Base-by-base conservation (phyloP, 2,113 vertebrate genomes). In the Mus musculus region DNA sequence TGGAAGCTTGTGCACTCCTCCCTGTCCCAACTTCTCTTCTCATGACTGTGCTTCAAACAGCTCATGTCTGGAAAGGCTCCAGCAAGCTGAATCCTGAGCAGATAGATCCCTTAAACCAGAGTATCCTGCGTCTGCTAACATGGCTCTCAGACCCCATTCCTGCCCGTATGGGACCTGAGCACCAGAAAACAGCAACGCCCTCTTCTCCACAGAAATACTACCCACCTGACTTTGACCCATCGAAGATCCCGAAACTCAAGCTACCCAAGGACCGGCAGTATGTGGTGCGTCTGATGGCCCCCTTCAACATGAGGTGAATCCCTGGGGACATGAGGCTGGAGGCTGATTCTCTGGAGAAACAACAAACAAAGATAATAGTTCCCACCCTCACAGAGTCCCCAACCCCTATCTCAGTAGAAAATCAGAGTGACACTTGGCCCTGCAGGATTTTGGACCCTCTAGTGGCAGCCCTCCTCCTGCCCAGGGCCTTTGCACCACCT, bases 261-360 rank as follows among this genome's bases (percentile, higher is more conserved):
- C 99, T 99, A 9, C 99, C 99, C 0, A 99, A 99, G 98, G 99
- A 99, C 96, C 98, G 99, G 22, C 99, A 99, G 95, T 99, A 99
- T 97, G 99, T 99, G 82, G 99, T 99, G 42, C 98, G 99, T 82
- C 94, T 99, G 98, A 99, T 99, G 99, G 99, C 99, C 1, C 99
- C 99, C 0, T 99, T 99, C 98, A 99, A 99, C 93, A 99, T 99
- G 98, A 97, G 98, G 99, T 99, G 96, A 94, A 98, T 88, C 30
- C 19, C 67, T 1, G 5, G 0, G 0, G 0, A 0, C 12, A 36
- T 14, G 80, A 81, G 12, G 20, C 80, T 12, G 24, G 54, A 22
- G 33, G 33, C 77, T n/a, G 52, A 39, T 36, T 59, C 33, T 81
- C 49, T 54, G 52, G 54, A 61, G 36, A 26, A 82, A 61, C 22